A percentile compares a stretch with the other conserved stretches of the same genome.
Evolutionary conservation across 2,797 vertebrate species (phyloP).

Genomic region (Chrysocyon brachyurus): DNA sequence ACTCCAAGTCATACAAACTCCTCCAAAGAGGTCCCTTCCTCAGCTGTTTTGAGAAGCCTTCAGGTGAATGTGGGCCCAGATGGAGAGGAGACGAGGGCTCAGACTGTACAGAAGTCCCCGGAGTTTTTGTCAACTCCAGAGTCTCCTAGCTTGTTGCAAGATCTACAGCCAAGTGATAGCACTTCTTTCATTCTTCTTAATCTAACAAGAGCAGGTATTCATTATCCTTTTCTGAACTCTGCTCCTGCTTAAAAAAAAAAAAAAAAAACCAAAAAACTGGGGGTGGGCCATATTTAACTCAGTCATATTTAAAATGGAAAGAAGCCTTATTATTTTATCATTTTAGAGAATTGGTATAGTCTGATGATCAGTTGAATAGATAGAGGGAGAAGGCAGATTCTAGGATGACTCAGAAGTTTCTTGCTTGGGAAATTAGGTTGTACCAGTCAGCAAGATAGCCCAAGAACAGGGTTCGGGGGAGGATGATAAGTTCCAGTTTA

Average conservation of each 20-base stretch:
- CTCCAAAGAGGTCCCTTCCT: slow-evolving; percentile 90
- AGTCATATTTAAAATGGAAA: slow-evolving; percentile 44
- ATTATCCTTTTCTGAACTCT: slow-evolving; percentile 62
- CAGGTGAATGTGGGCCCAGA: slow-evolving; percentile 91
- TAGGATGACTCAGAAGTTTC: background rate
- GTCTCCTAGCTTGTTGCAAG: slow-evolving; percentile 93
- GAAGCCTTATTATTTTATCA: slow-evolving; percentile 33
- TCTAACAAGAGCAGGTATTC: slow-evolving; percentile 95
- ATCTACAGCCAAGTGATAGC: slow-evolving; percentile 96
- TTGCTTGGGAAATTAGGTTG: slow-evolving; percentile 41
- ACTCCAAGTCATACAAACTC: slow-evolving; percentile 92
- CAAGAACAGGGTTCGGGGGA: background rate
- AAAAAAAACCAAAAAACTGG: background rate
- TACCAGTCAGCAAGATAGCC: background rate
- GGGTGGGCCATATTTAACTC: background rate
- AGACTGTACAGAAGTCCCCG: slow-evolving; percentile 92
- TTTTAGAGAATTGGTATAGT: background rate
- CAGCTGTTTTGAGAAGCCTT: slow-evolving; percentile 90
- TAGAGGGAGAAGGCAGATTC: background rate
- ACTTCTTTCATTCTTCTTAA: slow-evolving; percentile 98
- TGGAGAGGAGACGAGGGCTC: slow-evolving; percentile 91
- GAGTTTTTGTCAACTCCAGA: slow-evolving; percentile 90
- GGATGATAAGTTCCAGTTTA: background rate
- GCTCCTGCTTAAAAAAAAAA: background rate
- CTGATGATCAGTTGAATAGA: background rate